phyloP scores from a whole-genome alignment of 2,888 invertebrate species.

The Drosophila atroscutellata region DNA sequence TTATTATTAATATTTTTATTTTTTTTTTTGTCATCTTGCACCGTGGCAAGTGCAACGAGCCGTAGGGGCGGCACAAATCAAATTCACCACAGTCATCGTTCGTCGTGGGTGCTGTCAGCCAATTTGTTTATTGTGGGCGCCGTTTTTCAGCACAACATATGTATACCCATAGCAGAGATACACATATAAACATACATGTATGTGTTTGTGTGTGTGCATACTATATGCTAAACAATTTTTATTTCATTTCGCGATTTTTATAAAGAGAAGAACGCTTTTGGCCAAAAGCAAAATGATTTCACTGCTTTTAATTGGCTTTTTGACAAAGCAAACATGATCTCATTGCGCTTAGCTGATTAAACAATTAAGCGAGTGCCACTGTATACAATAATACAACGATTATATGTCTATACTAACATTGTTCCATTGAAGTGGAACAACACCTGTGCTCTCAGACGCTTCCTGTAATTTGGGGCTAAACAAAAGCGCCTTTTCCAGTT shows the following conservation, averaged over 20 bases:
- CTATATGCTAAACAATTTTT: constrained; percentile 15
- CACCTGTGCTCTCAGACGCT: constrained; percentile 55
- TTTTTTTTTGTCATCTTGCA: constrained; percentile 40
- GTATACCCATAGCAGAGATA: constrained; percentile 5
- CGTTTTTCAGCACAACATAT: constrained; percentile 47
- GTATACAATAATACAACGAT: neutral
- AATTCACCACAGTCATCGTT: constrained; percentile 73
- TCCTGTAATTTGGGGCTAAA: constrained; percentile 56
- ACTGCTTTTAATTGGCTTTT: constrained; percentile 58
- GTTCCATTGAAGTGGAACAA: constrained; percentile 37
- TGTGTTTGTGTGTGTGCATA: neutral
- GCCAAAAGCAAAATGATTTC: constrained; percentile 64
- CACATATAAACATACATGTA: neutral
- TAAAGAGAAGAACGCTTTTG: constrained; percentile 32
- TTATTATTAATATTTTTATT: constrained; percentile 6
- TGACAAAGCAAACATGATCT: constrained; percentile 72
- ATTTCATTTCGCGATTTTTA: constrained; percentile 43
- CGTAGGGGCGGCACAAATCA: constrained; percentile 56
- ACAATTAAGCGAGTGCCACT: constrained; percentile 24
- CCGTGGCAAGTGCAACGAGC: constrained; percentile 58
- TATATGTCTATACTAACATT: constrained; percentile 15
- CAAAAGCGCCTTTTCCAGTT: constrained; percentile 30
- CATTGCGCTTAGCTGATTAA: constrained; percentile 53
- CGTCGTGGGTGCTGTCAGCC: constrained; percentile 67
- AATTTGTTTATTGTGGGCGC: constrained; percentile 76